These are phyloP conservation scores for Saguinus imperator DNA, from an alignment of 2,113 vertebrate genomes.

Conservation along the genomic window DNA sequence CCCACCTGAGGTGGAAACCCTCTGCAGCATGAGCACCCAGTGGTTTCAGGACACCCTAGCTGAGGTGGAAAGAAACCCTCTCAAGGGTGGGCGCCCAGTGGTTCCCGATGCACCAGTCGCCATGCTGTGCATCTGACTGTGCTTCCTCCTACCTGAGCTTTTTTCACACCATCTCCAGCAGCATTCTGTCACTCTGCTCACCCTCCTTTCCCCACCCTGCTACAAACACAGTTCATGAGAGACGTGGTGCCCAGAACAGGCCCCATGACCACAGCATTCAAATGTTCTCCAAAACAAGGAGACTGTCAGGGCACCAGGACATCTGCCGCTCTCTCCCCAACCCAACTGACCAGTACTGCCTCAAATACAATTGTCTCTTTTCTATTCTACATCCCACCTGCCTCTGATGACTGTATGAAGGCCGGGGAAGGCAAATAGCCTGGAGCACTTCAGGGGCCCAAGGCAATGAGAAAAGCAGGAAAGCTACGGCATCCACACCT, in stretches of 20 bases:
- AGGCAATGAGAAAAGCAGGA: background rate
- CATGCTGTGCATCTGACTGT: background rate
- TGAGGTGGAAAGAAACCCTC: background rate
- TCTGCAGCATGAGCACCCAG: rapidly evolving
- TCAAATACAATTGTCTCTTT: background rate
- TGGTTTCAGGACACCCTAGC: background rate
- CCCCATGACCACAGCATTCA: background rate
- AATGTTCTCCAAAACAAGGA: background rate
- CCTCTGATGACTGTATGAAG: background rate
- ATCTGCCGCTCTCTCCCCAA: background rate
- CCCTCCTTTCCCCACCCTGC: background rate
- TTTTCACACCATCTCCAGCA: background rate
- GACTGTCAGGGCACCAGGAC: background rate
- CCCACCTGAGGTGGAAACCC: background rate
- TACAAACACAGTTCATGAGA: background rate
- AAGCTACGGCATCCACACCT: background rate
- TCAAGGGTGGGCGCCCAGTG: background rate
- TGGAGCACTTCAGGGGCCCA: background rate
- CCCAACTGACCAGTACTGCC: background rate
- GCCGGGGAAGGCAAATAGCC: background rate
- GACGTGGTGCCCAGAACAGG: background rate
- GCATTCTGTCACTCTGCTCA: background rate
- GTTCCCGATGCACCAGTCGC: rapidly evolving
- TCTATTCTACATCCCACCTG: background rate
- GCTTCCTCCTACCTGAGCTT: background rate